Evolutionary conservation across 2,888 invertebrate species (phyloP).

Genomic region (Thereva nobilitata): DNA sequence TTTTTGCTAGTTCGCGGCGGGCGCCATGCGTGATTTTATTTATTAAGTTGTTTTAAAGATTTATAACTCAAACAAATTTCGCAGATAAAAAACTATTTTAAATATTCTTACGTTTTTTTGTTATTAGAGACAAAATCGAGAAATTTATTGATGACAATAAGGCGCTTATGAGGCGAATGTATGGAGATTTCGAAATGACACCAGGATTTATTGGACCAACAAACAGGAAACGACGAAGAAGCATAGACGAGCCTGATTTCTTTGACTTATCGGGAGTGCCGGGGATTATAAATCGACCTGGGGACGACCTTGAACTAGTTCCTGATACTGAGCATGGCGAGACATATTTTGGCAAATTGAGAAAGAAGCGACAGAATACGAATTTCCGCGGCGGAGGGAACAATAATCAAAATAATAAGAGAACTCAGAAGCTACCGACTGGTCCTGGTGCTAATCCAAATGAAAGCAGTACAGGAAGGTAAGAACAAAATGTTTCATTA

Average conservation of each 20-base stretch:
- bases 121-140: constrained; percentile 84
- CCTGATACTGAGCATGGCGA: constrained; percentile 57
- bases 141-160: constrained; percentile 93
- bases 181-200: constrained; percentile 81
- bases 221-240: constrained; percentile 53
- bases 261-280: constrained; percentile 62
- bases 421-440: constrained; percentile 54
- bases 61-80: not conserved
- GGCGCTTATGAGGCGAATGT: constrained; percentile 90
- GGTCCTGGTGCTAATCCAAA: constrained; percentile 34
- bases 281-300: constrained; percentile 59
- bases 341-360: constrained; percentile 62
- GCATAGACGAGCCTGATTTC: constrained; percentile 56
- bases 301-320: constrained; percentile 54
- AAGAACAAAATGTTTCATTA: constrained; percentile 14
- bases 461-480: constrained; percentile 49
- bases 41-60: not conserved
- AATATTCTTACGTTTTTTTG: constrained; percentile 15
- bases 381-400: constrained; percentile 56
- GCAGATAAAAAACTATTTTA: not conserved
- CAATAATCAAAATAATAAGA: constrained; percentile 52
- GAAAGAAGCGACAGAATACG: constrained; percentile 62
- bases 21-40: too few relatives aligned
- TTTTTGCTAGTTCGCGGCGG: too few relatives aligned
- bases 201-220: constrained; percentile 62